Evolutionary conservation across 2,888 invertebrate species (phyloP), one percentile per base, ranked within the genome.

Genomic region (Hetaerina titia): DNA sequence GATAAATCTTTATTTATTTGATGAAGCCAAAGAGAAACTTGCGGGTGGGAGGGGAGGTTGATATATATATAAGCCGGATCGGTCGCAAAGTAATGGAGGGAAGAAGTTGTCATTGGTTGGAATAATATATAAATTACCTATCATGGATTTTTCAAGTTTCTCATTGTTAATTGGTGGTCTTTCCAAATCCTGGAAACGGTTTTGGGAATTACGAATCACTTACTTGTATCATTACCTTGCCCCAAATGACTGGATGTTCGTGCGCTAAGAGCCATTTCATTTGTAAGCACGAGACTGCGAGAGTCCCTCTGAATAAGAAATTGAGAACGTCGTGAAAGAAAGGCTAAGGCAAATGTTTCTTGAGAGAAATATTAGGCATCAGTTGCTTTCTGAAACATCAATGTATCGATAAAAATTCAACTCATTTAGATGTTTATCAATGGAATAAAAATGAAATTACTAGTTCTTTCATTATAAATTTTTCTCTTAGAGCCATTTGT

Each of bases 1-100:
- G 92, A 92, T 92, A 74, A 92, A 92, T 92, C 74, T 74, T 92
- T 64, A 92, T 92, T 92, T 92, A 92, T 74, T 89, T 89, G 89
- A 57, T 89, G 89, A 89, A 58, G 58, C 58, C 58, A 58, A 89
- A 89, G 89, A 89, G 58, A 89, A 57, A 57, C 89, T 56, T 58
- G 17, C 45, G 45, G n/a, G 89, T 22, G 89, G 56, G n/a, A 17
- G 56, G 88, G 69, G 45, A 45, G 81, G 19, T 81, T 31, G 81
- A 31, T 81, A n/a, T 81, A 81, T 81, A 81, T 25, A 31, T 31
- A 25, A 81, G 81, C 13, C 25, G 25, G 81, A 25, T 15, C 60
- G 60, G 60, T 31, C n/a, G 15, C 25, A 15, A 81, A 31, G 31
- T 11, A 31, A 31, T 5, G 81, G 69, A 69, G 6, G n/a, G 69